phyloP scores from a whole-genome alignment of 1,140 invertebrate genomes.

The Carposina sasakii region DNA sequence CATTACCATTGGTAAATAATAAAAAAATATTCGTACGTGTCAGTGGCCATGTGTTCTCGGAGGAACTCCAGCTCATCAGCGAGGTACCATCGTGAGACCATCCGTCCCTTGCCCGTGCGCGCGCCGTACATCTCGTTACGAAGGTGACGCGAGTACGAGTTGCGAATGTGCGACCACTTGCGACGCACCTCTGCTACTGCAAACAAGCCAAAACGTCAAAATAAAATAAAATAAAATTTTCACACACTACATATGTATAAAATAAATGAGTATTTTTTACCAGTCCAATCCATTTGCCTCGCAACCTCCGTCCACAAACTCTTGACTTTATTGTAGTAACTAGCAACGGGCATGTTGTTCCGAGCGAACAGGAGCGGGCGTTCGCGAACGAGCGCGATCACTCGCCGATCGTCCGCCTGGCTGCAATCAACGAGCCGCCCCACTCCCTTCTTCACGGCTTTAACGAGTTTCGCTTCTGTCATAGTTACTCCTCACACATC shows the following conservation, averaged over 20 bases:
- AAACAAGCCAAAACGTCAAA: slow-evolving; percentile 6
- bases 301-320: slow-evolving; percentile 52
- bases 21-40: slow-evolving; percentile 43
- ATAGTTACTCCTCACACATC: too few species aligned
- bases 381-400: slow-evolving; percentile 52
- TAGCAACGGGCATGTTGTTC: slow-evolving; percentile 60
- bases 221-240: slow-evolving; percentile 1
- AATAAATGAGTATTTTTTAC: slow-evolving; percentile 26
- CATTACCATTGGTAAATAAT: too few species aligned
- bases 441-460: slow-evolving; percentile 23
- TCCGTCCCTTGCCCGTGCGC: slow-evolving; percentile 53
- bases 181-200: slow-evolving; percentile 57
- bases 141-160: slow-evolving; percentile 65
- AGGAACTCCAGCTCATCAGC: slow-evolving; percentile 62
- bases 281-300: slow-evolving; percentile 50
- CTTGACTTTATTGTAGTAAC: slow-evolving; percentile 53
- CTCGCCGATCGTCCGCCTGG: slow-evolving; percentile 56
- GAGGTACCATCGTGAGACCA: slow-evolving; percentile 59
- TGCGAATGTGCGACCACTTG: slow-evolving; percentile 66
- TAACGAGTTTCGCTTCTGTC: too few species aligned
- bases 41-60: slow-evolving; percentile 62
- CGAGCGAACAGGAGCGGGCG: slow-evolving; percentile 54
- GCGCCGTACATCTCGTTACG: slow-evolving; percentile 64
- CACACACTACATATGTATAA: too few species aligned
- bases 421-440: slow-evolving; percentile 48